Conservation (phyloP, 2,888 invertebrate genomes). For the Zaprionus bogoriensis region DNA sequence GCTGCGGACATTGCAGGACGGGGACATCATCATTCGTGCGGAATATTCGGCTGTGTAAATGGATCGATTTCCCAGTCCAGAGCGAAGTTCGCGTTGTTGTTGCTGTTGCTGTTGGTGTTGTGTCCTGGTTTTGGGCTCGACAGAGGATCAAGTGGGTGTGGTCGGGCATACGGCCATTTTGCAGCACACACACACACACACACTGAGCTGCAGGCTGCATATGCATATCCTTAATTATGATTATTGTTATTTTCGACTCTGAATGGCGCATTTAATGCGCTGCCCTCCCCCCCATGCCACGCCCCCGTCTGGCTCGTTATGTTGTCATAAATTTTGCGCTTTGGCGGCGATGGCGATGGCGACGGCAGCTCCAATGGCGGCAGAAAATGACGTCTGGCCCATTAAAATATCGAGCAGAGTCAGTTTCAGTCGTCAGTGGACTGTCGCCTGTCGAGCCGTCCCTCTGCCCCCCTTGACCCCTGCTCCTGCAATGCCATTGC, state of each 20-base stretch:
- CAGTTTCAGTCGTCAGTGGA: slow-evolving; percentile 42
- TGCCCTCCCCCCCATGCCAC: not conserved
- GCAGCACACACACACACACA: slow-evolving; percentile 23
- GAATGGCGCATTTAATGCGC: slow-evolving; percentile 78
- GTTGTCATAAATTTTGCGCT: slow-evolving; percentile 76
- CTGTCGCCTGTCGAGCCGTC: slow-evolving; percentile 9
- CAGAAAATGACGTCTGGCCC: slow-evolving; percentile 74
- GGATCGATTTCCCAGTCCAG: slow-evolving; percentile 55
- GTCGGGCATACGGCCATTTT: slow-evolving; percentile 54
- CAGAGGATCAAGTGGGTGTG: slow-evolving; percentile 43
- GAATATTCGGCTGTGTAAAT: slow-evolving; percentile 61
- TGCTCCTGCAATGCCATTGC: slow-evolving; percentile 47
- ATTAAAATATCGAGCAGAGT: slow-evolving; percentile 70
- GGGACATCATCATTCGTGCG: slow-evolving; percentile 76
- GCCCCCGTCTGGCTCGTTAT: slow-evolving; percentile 68
- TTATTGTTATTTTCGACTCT: slow-evolving; percentile 80
- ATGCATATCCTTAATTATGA: slow-evolving; percentile 81
- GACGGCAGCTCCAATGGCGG: slow-evolving; percentile 50
- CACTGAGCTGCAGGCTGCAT: slow-evolving; percentile 31
- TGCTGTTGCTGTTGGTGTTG: too few species aligned
- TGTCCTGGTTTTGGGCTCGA: slow-evolving; percentile 17
- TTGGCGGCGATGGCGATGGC: slow-evolving; percentile 48
- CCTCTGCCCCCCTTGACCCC: not conserved
- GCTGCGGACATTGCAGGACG: slow-evolving; percentile 74
- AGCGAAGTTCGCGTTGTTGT: slow-evolving; percentile 1